Evolutionary conservation across 2,113 vertebrate genomes (phyloP), one percentile per base, ranked within the genome.

Genomic region (Phrynosoma blainvillii): DNA sequence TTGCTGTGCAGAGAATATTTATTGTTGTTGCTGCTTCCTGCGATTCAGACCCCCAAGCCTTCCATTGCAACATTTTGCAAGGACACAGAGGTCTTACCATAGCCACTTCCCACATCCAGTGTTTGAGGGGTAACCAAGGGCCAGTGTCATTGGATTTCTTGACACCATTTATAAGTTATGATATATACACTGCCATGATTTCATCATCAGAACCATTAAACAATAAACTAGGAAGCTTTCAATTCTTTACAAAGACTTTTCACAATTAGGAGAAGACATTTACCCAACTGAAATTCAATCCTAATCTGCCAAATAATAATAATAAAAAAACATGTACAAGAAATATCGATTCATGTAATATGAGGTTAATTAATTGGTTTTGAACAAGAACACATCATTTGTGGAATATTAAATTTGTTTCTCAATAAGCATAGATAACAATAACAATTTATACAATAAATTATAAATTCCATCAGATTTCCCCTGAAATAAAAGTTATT

Each of bases 391-490:
- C 21, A 87, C 83, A 70, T 47, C 95, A 89, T 96, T 93, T 16
- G 30, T 16, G 32, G n/a, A 16, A 36, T 32, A n/a, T 74, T 75
- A 84, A 92, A 90, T 79, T 87, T 92, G 89, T 95, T 94, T 94
- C 92, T 95, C 96, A 98, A 96, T 92, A 95, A 92, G 89, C 95
- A 93, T 86, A 92, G 95, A 90, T 87, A 92, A 95, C 92, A 81
- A 90, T 91, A 96, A 92, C 93, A 95, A 97, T 95, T 88, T 92
- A 94, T 91, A 92, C 83, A 93, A 86, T 86, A 80, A 89, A 91
- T 92, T 78, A 91, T 80, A 90, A 93, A 91, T 88, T 81, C 90
- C 86, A 62, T 91, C 90, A 93, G 73, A 92, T 82, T 95, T 94
- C 94, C 93, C 92, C 12, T 93, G 70, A 94, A 95, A 95, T 87